Conservation (phyloP, 2,888 invertebrate genomes). For the Pollenia angustigena region DNA sequence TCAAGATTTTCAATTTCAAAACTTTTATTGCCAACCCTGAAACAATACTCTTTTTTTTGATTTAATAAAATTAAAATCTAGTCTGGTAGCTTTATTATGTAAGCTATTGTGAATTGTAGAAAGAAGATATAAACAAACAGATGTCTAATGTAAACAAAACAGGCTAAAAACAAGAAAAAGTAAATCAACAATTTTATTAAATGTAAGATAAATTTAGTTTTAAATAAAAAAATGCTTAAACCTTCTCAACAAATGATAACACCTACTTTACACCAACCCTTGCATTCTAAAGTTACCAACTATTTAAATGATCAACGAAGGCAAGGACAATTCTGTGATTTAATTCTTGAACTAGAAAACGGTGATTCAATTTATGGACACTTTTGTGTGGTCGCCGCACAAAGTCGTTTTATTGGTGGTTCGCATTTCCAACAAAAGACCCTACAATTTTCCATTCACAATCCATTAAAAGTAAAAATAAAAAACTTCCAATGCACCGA, state of each 20-base stretch:
- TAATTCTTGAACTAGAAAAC: slow-evolving; percentile 78
- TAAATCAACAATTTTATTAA: not conserved
- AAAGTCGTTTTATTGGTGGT: slow-evolving; percentile 81
- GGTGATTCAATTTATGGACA: slow-evolving; percentile 77
- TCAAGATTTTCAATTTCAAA: too few relatives aligned
- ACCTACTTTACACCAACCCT: slow-evolving; percentile 78
- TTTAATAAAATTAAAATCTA: not conserved
- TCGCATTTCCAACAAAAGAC: slow-evolving; percentile 79
- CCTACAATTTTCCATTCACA: slow-evolving; percentile 82
- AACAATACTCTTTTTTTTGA: too few relatives aligned
- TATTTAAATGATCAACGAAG: slow-evolving; percentile 82
- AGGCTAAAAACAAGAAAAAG: slow-evolving; percentile 13
- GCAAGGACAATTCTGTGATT: slow-evolving; percentile 81
- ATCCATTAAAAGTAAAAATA: slow-evolving; percentile 82
- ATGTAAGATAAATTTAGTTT: not conserved
- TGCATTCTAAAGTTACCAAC: slow-evolving; percentile 82
- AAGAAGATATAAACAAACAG: slow-evolving; percentile 17
- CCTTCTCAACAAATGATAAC: slow-evolving; percentile 32
- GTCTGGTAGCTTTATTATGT: slow-evolving; percentile 6
- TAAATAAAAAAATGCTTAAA: slow-evolving; percentile 50
- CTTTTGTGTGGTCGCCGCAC: slow-evolving; percentile 83
- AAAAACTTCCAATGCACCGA: slow-evolving; percentile 80
- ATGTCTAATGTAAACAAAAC: slow-evolving; percentile 40
- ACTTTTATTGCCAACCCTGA: too few relatives aligned
- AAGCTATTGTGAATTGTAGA: slow-evolving; percentile 24